These are phyloP conservation scores for Baccha elongata DNA, from an alignment of 2,888 invertebrate species.

Conservation along the genomic window DNA sequence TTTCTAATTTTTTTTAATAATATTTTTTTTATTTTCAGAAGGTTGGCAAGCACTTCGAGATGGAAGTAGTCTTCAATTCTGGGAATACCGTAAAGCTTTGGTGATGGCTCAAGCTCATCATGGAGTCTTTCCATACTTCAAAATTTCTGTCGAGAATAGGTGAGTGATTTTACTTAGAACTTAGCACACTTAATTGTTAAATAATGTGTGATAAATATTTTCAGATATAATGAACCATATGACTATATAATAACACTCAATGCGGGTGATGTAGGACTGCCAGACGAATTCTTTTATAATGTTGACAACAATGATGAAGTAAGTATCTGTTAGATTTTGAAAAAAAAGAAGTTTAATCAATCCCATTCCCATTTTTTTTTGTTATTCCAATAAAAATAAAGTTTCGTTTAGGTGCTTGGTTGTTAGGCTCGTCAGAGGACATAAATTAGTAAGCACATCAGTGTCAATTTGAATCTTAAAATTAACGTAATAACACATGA, in stretches of 20 bases:
- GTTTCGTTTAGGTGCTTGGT: too few species aligned
- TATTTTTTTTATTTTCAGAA: conserved; percentile 75
- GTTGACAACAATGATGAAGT: conserved; percentile 80
- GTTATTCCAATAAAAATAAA: too few species aligned
- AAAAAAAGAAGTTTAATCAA: too few species aligned
- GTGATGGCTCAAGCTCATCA: conserved; percentile 79
- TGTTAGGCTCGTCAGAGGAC: too few species aligned
- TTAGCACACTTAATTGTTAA: neutral
- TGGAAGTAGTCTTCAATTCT: conserved; percentile 77
- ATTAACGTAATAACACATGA: too few species aligned
- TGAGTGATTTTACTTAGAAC: conserved; percentile 47
- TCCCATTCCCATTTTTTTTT: too few species aligned
- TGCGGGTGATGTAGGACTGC: conserved; percentile 81
- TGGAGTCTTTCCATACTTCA: conserved; percentile 81
- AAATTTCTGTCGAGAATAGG: conserved; percentile 80
- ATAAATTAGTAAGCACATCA: too few species aligned
- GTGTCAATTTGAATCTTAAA: too few species aligned
- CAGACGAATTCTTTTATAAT: conserved; percentile 81
- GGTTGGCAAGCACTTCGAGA: conserved; percentile 80
- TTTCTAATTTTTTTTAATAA: neutral
- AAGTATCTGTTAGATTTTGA: conserved; percentile 1
- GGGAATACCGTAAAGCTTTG: conserved; percentile 79
- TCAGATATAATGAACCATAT: conserved; percentile 79
- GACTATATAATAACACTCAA: conserved; percentile 81
- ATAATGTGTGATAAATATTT: conserved; percentile 20